Base-by-base conservation (phyloP, 2,113 vertebrate genomes). In the Haemorhous mexicanus region DNA sequence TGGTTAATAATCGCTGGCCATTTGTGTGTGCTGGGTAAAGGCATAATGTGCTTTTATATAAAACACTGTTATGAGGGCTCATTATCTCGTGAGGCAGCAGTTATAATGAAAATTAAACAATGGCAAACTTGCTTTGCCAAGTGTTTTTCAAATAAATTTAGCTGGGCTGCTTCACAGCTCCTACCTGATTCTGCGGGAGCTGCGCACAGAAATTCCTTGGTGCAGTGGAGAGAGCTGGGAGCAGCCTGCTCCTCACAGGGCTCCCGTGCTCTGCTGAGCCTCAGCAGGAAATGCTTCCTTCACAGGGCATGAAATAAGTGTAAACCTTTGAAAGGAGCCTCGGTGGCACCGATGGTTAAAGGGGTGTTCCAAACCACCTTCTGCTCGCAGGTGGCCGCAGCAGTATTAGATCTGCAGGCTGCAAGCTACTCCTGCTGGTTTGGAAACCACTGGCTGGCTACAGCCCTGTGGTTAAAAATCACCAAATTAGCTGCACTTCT, bases 61-160 rank as follows among this genome's bases (percentile, higher is more conserved):
- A 94, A 97, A 94, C 76, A 91, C 93, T 96, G 77, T 97, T 96
- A 97, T 77, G 95, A 93, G 95, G 62, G 76, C 92, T 97, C 96
- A 92, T 96, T 97, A 95, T 92, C 91, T 90, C 28, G 20, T 81
- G 95, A 94, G 69, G 94, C 92, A 76, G 88, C 93, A 87, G 95
- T 95, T 94, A 75, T 95, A 90, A 97, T 66, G 96, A 94, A 97
- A 97, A 97, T 97, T 91, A 97, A 95, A 92, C 92, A 98, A 52
- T 93, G 85, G 93, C 88, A 94, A 90, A 97, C 94, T 96, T 96
- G 93, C 78, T 66, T 93, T 79, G 87, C 94, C 89, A 94, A 96
- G 79, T 85, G 86, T 84, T 97, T 92, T 94, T 89, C 0, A 44
- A 93, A 96, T 93, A 94, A 94, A 94, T 96, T 86, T 53, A 79